phyloP scores from a whole-genome alignment of 2,113 vertebrate species.

The Sclerurus mexicanus region DNA sequence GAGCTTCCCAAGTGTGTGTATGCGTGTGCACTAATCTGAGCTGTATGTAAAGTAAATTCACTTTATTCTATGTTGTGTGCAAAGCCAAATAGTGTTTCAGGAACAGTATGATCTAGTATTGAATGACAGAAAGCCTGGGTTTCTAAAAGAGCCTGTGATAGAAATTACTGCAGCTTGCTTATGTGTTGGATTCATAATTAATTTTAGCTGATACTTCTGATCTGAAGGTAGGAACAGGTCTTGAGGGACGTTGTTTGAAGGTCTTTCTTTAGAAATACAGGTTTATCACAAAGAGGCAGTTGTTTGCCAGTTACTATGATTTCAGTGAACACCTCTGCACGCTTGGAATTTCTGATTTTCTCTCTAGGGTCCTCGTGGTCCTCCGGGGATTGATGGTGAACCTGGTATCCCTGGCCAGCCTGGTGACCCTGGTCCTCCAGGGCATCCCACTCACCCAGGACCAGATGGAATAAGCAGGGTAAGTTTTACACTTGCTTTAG shows the following conservation, averaged over 20 bases:
- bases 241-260: neutral
- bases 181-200: neutral
- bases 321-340: neutral
- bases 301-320: neutral
- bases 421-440: conserved; percentile 91
- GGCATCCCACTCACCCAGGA: conserved; percentile 85
- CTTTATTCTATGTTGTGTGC: neutral
- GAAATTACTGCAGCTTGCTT: neutral
- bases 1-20: neutral
- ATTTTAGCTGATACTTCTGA: neutral
- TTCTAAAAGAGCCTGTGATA: neutral
- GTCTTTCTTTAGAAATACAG: neutral
- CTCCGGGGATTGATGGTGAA: conserved; percentile 90
- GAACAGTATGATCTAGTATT: neutral
- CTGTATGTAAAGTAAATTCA: neutral
- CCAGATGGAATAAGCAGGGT: conserved; percentile 80
- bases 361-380: conserved; percentile 86
- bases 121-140: neutral
- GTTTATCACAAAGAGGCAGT: neutral
- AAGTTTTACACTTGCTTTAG: neutral
- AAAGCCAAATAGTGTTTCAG: neutral
- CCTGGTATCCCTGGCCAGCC: conserved; percentile 94
- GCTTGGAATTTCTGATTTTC: neutral
- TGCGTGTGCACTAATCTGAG: neutral
- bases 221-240: neutral